Percentiles rank a stretch among this genome's conserved stretches.
phyloP scores from a whole-genome alignment of 2,797 vertebrate species.

The Natrix natrix region DNA sequence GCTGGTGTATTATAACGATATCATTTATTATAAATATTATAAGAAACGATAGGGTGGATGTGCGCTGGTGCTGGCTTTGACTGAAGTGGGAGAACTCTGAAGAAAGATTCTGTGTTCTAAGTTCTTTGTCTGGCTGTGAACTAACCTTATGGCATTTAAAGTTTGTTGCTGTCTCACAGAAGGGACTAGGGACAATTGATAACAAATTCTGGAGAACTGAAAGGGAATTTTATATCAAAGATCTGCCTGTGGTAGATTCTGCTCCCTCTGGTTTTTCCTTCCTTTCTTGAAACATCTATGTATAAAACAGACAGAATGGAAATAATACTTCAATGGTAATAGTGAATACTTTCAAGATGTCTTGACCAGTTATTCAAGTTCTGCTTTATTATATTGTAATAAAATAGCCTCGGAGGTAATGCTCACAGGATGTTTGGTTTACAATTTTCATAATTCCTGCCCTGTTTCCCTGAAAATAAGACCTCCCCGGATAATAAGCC shows the following conservation, averaged over 20 bases:
- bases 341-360: not conserved
- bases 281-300: not conserved
- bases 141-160: conserved; percentile 67
- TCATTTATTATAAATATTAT: not conserved
- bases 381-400: not conserved
- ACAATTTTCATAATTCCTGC: not conserved
- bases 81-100: conserved; percentile 16
- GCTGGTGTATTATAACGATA: not conserved
- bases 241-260: not conserved
- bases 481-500: too few relatives aligned
- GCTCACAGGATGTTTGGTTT: not conserved
- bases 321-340: not conserved
- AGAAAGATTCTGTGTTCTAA: conserved; percentile 28
- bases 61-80: not conserved
- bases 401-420: not conserved
- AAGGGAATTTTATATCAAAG: conserved; percentile 50
- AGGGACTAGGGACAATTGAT: conserved; percentile 71
- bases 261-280: not conserved
- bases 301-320: not conserved
- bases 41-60: not conserved
- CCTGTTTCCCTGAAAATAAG: too few relatives aligned
- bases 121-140: conserved; percentile 45
- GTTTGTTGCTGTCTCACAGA: conserved; percentile 61
- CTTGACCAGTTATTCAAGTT: not conserved
- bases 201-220: conserved; percentile 62